phyloP scores from a whole-genome alignment of 2,888 invertebrate genomes.

The Limnephilus marmoratus region DNA sequence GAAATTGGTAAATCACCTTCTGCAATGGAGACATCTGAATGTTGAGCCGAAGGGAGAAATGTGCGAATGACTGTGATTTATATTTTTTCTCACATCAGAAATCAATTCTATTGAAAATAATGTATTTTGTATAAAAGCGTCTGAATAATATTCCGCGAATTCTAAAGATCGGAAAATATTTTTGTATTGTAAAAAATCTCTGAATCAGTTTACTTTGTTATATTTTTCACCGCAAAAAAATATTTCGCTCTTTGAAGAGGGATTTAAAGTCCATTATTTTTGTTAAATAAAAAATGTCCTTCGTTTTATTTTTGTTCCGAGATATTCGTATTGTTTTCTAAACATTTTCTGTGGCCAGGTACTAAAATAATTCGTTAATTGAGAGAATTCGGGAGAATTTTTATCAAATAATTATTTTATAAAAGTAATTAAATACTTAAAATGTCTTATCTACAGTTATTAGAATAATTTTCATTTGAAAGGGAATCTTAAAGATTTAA shows the following conservation, averaged over 20 bases:
- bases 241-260: neutral
- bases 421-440: neutral
- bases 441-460: neutral
- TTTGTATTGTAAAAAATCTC: conserved; percentile 9
- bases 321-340: neutral
- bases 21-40: conserved; percentile 32
- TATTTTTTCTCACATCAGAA: conserved; percentile 45
- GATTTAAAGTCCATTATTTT: conserved; percentile 9
- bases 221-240: conserved; percentile 4
- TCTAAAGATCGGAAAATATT: conserved; percentile 42
- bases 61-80: conserved; percentile 44
- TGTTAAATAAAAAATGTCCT: neutral
- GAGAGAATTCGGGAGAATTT: neutral
- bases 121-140: conserved; percentile 32
- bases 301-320: neutral
- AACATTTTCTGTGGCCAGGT: neutral
- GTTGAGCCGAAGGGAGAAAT: conserved; percentile 10
- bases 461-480: neutral
- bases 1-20: conserved; percentile 47
- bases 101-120: conserved; percentile 45
- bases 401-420: neutral
- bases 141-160: conserved; percentile 20
- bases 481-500: neutral
- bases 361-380: neutral
- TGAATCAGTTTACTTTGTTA: neutral